phyloP scores from a whole-genome alignment of 2,888 invertebrate species.

The Amphipoea lucens region DNA sequence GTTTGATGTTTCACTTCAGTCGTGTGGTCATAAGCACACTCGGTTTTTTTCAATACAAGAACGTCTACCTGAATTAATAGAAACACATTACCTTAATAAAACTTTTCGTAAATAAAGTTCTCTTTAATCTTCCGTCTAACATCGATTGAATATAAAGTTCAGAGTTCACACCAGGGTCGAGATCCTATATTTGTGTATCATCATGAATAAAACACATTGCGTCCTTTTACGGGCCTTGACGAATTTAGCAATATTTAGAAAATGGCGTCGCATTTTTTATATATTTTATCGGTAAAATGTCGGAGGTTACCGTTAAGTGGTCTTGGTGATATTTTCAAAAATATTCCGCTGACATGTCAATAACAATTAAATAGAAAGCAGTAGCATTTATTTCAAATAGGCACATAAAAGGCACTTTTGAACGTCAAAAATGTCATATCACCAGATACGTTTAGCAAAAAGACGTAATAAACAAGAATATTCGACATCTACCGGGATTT shows the following conservation, averaged over 20 bases:
- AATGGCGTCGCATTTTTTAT: slow-evolving; percentile 47
- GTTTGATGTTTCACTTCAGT: too few species aligned
- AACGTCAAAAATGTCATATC: too few species aligned
- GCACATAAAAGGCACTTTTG: too few species aligned
- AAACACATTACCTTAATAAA: slow-evolving; percentile 21
- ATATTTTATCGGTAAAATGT: slow-evolving; percentile 48
- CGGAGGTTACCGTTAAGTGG: slow-evolving; percentile 45
- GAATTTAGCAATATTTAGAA: slow-evolving; percentile 44
- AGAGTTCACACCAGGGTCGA: slow-evolving; percentile 49
- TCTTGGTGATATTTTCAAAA: neutral
- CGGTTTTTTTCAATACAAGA: neutral
- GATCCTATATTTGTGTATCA: slow-evolving; percentile 30
- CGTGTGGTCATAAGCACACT: too few species aligned
- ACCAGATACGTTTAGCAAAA: too few species aligned
- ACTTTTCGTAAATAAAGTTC: neutral
- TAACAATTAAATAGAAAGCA: neutral
- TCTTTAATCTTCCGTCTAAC: slow-evolving; percentile 1
- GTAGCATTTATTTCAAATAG: neutral
- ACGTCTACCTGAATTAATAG: neutral
- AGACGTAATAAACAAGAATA: too few species aligned
- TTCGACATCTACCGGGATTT: too few species aligned
- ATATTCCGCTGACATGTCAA: slow-evolving; percentile 1
- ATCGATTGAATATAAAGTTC: slow-evolving; percentile 31
- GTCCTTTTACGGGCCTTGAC: slow-evolving; percentile 49
- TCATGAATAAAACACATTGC: slow-evolving; percentile 54